A percentile compares a stretch with the other conserved stretches of the same genome.
Conservation (phyloP, 2,888 invertebrate genomes). For the Drosophila kanekoi region DNA sequence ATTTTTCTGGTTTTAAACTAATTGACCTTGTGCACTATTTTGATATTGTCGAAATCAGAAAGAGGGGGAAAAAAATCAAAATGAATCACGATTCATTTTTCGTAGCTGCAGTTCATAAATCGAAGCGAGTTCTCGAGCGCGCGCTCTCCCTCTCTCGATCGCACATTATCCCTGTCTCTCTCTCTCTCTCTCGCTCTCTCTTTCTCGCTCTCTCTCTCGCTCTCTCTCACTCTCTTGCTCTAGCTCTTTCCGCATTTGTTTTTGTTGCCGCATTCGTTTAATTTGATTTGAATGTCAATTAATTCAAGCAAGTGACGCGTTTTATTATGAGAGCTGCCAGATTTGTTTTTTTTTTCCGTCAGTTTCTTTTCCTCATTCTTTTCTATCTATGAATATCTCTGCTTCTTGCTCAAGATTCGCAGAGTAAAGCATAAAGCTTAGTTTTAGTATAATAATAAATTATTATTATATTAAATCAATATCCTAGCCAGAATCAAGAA, state of each 20-base stretch:
- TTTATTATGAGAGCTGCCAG: constrained; percentile 45
- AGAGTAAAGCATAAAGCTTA: not conserved
- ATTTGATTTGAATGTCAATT: constrained; percentile 61
- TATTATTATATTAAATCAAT: no score
- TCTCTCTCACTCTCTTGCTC: constrained; percentile 2
- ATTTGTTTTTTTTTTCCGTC: constrained; percentile 9
- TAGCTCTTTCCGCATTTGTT: constrained; percentile 10
- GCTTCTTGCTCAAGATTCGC: not conserved
- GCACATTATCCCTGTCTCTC: not conserved
- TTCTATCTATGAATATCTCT: not conserved
- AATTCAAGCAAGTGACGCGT: constrained; percentile 59
- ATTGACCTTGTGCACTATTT: constrained; percentile 79
- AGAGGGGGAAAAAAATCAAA: constrained; percentile 26
- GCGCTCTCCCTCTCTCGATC: not conserved
- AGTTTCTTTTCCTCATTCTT: not conserved
- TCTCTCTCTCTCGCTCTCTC: not conserved
- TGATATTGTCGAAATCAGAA: constrained; percentile 37
- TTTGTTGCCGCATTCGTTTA: constrained; percentile 31
- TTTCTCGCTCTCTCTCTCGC: not conserved
- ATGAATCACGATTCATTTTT: constrained; percentile 56
- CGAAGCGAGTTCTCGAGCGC: constrained; percentile 16
- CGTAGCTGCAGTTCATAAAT: constrained; percentile 43
- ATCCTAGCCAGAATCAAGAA: no score
- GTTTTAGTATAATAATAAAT: no score
- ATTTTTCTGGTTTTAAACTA: constrained; percentile 72